Evolutionary conservation across 1,140 invertebrate species (phyloP).

Genomic region (Tribolium castaneum): DNA sequence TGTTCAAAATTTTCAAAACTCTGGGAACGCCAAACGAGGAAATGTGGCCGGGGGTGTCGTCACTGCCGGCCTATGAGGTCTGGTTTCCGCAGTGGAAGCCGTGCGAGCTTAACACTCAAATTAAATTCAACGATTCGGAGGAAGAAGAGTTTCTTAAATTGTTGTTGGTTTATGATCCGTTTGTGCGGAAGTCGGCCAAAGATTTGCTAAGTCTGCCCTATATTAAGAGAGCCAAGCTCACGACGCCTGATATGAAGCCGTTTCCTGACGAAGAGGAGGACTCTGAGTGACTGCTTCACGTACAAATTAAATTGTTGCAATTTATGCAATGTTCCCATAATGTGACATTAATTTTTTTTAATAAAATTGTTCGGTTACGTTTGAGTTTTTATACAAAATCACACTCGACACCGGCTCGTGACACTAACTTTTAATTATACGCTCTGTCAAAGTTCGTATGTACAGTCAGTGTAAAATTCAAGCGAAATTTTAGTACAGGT

Average conservation of each 20-base stretch:
- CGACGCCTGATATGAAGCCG: slow-evolving; percentile 63
- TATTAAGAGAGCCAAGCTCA: slow-evolving; percentile 78
- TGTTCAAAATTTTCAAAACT: slow-evolving; percentile 93
- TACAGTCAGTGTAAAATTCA: too few species aligned
- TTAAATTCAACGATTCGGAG: slow-evolving; percentile 63
- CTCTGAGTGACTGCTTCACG: too few species aligned
- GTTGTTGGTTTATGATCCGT: slow-evolving; percentile 87
- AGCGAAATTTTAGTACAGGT: too few species aligned
- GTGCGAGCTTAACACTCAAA: slow-evolving; percentile 69
- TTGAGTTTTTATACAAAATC: too few species aligned
- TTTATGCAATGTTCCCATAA: too few species aligned
- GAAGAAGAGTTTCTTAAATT: slow-evolving; percentile 64
- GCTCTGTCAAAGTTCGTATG: too few species aligned
- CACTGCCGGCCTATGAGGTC: slow-evolving; percentile 88
- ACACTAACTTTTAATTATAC: too few species aligned
- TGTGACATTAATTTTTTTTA: too few species aligned
- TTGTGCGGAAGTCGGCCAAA: slow-evolving; percentile 80
- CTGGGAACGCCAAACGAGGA: slow-evolving; percentile 89
- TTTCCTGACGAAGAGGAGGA: slow-evolving; percentile 48
- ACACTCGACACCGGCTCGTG: too few species aligned
- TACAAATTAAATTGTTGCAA: background rate
- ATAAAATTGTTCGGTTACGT: too few species aligned
- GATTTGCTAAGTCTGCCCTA: slow-evolving; percentile 80
- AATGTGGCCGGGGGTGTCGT: slow-evolving; percentile 85
- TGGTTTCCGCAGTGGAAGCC: slow-evolving; percentile 89